Evolutionary conservation across 2,797 vertebrate genomes (phyloP).

Genomic region (Enoplosus armatus): DNA sequence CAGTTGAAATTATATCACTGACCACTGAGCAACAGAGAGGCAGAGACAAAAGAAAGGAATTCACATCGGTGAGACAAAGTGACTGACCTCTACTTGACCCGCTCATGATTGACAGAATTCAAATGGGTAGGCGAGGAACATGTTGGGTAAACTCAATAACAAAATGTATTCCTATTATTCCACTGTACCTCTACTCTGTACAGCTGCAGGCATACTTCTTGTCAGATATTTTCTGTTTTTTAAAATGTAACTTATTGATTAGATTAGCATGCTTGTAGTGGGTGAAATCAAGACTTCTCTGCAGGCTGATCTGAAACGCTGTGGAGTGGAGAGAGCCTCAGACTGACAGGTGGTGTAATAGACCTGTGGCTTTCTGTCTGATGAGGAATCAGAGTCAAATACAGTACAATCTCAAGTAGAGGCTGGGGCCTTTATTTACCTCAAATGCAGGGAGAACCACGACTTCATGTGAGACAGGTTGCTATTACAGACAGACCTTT

Average conservation of each 20-base stretch:
- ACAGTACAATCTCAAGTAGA: constrained; percentile 5
- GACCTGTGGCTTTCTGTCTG: constrained; percentile 73
- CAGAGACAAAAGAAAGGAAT: constrained; percentile 49
- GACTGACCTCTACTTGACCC: constrained; percentile 45
- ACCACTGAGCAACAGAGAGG: constrained; percentile 44
- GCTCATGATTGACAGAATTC: constrained; percentile 47
- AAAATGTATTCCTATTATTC: constrained; percentile 40
- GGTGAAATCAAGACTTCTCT: constrained; percentile 53
- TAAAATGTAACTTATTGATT: constrained; percentile 69
- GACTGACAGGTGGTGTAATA: constrained; percentile 77
- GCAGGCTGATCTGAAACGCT: constrained; percentile 56
- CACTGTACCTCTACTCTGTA: constrained; percentile 37
- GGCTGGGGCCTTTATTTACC: constrained; percentile 3
- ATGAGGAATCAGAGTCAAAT: constrained; percentile 71
- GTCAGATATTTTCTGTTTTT: constrained; percentile 52
- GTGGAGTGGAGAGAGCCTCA: constrained; percentile 34
- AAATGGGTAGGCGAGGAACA: constrained; percentile 56
- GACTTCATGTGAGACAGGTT: constrained; percentile 20
- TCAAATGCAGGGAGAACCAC: background rate
- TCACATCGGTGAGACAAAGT: constrained; percentile 39
- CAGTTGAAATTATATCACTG: constrained; percentile 53
- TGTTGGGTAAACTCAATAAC: constrained; percentile 52
- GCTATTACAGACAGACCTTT: background rate
- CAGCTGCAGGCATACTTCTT: constrained; percentile 45
- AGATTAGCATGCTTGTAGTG: constrained; percentile 54